Percentiles rank a stretch among this genome's conserved stretches.
These are phyloP conservation scores for Amblyjoppa fuscipennis DNA, from an alignment of 2,888 invertebrate genomes.

Conservation along the genomic window DNA sequence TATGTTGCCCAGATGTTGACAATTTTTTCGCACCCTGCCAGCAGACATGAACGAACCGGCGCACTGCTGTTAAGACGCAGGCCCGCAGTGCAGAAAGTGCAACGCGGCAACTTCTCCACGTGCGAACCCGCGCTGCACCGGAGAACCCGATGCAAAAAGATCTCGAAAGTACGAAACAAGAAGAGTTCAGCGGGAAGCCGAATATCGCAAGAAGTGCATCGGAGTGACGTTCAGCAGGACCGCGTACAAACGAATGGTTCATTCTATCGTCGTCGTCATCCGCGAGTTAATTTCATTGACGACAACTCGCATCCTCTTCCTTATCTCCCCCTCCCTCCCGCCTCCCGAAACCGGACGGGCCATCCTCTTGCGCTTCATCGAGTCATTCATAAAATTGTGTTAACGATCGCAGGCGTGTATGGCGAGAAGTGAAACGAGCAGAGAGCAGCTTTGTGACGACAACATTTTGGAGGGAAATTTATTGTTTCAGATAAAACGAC, in stretches of 20 bases:
- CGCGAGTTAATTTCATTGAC: constrained; percentile 64
- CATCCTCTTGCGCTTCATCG: constrained; percentile 24
- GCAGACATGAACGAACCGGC: constrained; percentile 74
- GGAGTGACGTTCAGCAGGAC: constrained; percentile 22
- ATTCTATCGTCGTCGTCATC: constrained; percentile 46
- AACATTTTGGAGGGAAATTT: neutral
- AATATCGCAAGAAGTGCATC: constrained; percentile 1
- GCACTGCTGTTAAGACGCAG: constrained; percentile 37
- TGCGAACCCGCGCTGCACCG: neutral
- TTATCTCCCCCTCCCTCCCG: neutral
- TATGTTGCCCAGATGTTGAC: constrained; percentile 77
- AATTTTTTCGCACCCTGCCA: constrained; percentile 75
- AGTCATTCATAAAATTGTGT: constrained; percentile 63
- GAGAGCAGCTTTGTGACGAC: neutral
- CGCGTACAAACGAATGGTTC: neutral
- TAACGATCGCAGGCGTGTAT: constrained; percentile 52
- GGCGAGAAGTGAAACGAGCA: constrained; percentile 35
- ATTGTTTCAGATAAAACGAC: neutral
- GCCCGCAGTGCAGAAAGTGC: constrained; percentile 34
- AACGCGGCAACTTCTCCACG: constrained; percentile 24
- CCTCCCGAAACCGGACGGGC: neutral
- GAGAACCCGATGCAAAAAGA: constrained; percentile 17
- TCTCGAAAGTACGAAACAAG: constrained; percentile 22
- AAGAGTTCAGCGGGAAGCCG: constrained; percentile 10
- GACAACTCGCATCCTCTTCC: constrained; percentile 48